Evolutionary conservation across 2,888 invertebrate species (phyloP), one percentile per base, ranked within the genome.

Genomic region (Trilocha varians): DNA sequence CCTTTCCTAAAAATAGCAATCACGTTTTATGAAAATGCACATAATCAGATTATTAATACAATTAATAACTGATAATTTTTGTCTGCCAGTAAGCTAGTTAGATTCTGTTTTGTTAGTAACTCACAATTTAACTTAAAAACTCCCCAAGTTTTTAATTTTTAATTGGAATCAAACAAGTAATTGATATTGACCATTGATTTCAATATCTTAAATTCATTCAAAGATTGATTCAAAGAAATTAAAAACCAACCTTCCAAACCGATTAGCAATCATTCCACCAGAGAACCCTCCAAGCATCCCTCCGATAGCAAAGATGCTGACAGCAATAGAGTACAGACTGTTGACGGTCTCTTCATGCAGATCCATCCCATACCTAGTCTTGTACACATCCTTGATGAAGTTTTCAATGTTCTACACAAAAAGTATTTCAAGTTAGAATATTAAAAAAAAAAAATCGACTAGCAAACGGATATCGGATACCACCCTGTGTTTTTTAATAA

Each of bases 221-320:
- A n/a, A n/a, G n/a, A n/a, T n/a, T n/a, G n/a, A n/a, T n/a, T n/a
- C n/a, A n/a, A n/a, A n/a, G n/a, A n/a, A n/a, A n/a, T n/a, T n/a
- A n/a, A n/a, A n/a, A n/a, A 34, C 43, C 47, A 78, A 95, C 95
- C 96, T 93, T 78, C 98, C 98, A 82, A 98, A 97, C 73, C 94
- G 91, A 82, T 99, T 97, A 57, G 98, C 98, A 69, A 99, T 95
- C 90, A 94, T 95, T 48, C 98, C 99, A 33, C 97, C 98, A 49
- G 95, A 91, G 78, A 99, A 94, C 50, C 98, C 99, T 41, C 99
- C 99, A 49, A 98, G 87, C 97, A 98, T 98, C 44, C 99, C 99
- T 43, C 99, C 99, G 60, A 98, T 95, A 52, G 98, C 98, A 79
- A 99, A 99, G 84, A 99, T 97, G 76, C 98, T 95, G 60, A 99